These are phyloP conservation scores for Oncorhynchus tshawytscha DNA, from an alignment of 2,113 vertebrate genomes.

Conservation along the genomic window DNA sequence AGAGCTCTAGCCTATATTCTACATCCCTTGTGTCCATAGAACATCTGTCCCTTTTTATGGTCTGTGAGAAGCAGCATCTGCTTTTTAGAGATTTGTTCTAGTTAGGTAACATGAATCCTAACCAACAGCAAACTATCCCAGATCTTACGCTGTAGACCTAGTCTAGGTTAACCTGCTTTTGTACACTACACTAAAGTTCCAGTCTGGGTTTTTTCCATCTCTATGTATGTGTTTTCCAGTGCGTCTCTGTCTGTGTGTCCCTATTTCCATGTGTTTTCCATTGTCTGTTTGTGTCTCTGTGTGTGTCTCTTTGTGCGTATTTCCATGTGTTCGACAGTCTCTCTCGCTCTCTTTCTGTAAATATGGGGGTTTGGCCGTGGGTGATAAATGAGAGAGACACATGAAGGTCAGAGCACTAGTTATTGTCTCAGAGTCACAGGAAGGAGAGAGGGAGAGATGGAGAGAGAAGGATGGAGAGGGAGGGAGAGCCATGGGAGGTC, in stretches of 20 bases:
- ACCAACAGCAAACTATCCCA: too few species aligned
- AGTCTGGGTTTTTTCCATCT: background rate
- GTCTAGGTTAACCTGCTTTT: background rate
- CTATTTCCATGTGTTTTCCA: background rate
- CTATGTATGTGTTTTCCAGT: background rate
- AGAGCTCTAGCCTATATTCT: background rate
- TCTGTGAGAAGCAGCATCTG: too few species aligned
- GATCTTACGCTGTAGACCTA: too few species aligned
- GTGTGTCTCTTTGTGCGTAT: background rate
- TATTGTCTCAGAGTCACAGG: conserved; percentile 19
- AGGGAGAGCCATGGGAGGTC: conserved; percentile 7
- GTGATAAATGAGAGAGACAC: conserved; percentile 24
- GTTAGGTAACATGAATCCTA: too few species aligned
- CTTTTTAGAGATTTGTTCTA: too few species aligned
- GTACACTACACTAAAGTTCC: too few species aligned
- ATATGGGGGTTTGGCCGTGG: background rate
- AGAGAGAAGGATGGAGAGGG: background rate
- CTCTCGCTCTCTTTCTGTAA: background rate
- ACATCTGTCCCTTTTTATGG: background rate
- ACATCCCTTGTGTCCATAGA: background rate
- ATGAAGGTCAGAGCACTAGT: conserved; percentile 47
- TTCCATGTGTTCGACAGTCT: background rate
- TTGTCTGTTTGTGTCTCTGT: background rate
- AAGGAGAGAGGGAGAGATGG: background rate
- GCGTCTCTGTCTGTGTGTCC: background rate